These are phyloP conservation scores for Diachrysia chrysitis DNA, from an alignment of 2,888 invertebrate species.

Conservation along the genomic window DNA sequence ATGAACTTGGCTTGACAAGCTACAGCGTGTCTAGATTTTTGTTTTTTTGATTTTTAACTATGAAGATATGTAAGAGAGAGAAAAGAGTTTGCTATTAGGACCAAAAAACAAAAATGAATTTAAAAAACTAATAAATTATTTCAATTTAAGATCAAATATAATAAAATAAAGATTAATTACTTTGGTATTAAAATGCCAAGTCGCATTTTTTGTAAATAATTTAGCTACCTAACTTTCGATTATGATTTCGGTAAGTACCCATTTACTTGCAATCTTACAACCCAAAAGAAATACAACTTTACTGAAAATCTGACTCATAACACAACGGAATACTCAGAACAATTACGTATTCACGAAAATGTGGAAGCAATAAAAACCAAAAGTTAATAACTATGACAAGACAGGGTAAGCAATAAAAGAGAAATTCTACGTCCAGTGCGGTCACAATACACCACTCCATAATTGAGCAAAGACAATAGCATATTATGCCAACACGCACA, in stretches of 20 bases:
- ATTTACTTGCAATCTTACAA: background rate
- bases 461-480: slow-evolving; percentile 86
- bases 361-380: slow-evolving; percentile 81
- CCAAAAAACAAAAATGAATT: too few species aligned
- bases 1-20: too few species aligned
- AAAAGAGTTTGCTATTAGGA: too few species aligned
- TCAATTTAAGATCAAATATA: too few species aligned
- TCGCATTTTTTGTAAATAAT: background rate
- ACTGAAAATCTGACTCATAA: slow-evolving; percentile 18
- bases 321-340: slow-evolving; percentile 62
- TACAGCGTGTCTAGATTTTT: too few species aligned
- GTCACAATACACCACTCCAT: slow-evolving; percentile 80
- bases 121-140: too few species aligned
- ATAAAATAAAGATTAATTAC: too few species aligned
- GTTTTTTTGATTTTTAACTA: too few species aligned
- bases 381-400: slow-evolving; percentile 59
- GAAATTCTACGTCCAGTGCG: slow-evolving; percentile 76
- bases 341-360: slow-evolving; percentile 75
- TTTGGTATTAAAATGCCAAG: too few species aligned
- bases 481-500: slow-evolving; percentile 74
- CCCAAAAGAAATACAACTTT: slow-evolving; percentile 9
- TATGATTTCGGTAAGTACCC: background rate
- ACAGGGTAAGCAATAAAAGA: slow-evolving; percentile 73
- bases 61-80: too few species aligned
- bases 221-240: background rate